These are phyloP conservation scores for Platalea minor DNA, from an alignment of 2,797 vertebrate species.

Conservation along the genomic window DNA sequence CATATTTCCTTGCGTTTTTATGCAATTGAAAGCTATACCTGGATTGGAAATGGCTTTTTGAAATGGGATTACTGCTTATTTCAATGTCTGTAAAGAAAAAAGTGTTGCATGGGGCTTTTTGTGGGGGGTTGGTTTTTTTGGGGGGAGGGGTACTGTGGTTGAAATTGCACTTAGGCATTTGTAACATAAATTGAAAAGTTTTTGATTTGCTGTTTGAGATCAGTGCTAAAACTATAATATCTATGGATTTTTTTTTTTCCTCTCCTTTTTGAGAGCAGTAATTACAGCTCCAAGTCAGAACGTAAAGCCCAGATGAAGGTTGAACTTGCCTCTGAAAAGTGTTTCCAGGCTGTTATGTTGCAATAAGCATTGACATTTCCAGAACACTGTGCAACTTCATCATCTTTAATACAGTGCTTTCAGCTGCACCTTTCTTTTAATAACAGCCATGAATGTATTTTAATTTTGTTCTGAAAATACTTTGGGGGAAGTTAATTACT, in stretches of 20 bases:
- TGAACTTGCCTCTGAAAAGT: background rate
- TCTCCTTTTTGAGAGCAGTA: background rate
- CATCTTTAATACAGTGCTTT: background rate
- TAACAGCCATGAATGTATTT: background rate
- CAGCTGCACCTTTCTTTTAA: background rate
- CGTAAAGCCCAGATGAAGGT: background rate
- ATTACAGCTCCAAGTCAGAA: background rate
- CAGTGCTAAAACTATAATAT: background rate
- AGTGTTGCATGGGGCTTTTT: background rate
- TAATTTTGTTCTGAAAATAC: constrained; percentile 8
- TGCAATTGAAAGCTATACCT: accelerated
- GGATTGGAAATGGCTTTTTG: background rate
- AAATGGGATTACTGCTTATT: background rate
- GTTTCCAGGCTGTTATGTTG: background rate
- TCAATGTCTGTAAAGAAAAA: background rate
- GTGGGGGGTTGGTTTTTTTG: no score
- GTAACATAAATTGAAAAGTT: background rate
- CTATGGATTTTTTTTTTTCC: background rate
- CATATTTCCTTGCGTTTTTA: accelerated
- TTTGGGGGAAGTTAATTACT: background rate
- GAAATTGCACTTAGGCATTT: background rate
- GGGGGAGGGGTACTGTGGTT: accelerated
- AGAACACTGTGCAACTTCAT: background rate
- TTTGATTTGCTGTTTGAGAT: background rate
- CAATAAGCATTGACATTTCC: constrained; percentile 22